A percentile compares a stretch with the other conserved stretches of the same genome.
phyloP scores from a whole-genome alignment of 2,113 vertebrate genomes.

The Notarius lentiginosus region DNA sequence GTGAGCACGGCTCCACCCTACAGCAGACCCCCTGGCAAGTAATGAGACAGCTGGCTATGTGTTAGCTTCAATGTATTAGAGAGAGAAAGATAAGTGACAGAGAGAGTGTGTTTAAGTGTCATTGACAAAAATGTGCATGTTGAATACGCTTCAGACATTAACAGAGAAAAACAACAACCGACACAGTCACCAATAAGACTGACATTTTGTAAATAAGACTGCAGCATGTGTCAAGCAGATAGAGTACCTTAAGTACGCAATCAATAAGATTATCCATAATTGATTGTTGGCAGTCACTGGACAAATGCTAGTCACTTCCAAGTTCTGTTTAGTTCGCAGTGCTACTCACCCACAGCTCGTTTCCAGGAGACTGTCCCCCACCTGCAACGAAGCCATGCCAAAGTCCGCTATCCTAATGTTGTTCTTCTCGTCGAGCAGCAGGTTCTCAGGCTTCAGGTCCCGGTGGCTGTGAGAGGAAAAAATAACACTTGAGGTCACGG shows the following conservation, averaged over 20 bases:
- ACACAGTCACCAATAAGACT: neutral
- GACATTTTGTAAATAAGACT: conserved; percentile 9
- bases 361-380: conserved; percentile 56
- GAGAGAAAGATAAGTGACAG: conserved; percentile 4
- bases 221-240: conserved; percentile 9
- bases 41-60: neutral
- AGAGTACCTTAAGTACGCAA: conserved; percentile 14
- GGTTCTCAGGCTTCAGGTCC: conserved; percentile 55
- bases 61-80: neutral
- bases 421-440: conserved; percentile 56
- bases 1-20: neutral
- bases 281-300: conserved; percentile 6
- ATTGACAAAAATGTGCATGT: conserved; percentile 3
- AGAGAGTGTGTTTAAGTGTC: neutral
- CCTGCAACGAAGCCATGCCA: conserved; percentile 57
- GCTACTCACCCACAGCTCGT: conserved; percentile 57
- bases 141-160: neutral
- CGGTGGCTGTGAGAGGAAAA: conserved; percentile 38
- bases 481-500: neutral
- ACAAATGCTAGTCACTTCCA: conserved; percentile 9
- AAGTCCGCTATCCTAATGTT: conserved; percentile 58
- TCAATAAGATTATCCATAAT: conserved; percentile 20
- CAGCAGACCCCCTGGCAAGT: neutral
- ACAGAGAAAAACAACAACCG: neutral
- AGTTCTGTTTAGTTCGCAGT: neutral